Conservation (phyloP, 23 tunicate genomes). For the Trididemnum clinides region DNA sequence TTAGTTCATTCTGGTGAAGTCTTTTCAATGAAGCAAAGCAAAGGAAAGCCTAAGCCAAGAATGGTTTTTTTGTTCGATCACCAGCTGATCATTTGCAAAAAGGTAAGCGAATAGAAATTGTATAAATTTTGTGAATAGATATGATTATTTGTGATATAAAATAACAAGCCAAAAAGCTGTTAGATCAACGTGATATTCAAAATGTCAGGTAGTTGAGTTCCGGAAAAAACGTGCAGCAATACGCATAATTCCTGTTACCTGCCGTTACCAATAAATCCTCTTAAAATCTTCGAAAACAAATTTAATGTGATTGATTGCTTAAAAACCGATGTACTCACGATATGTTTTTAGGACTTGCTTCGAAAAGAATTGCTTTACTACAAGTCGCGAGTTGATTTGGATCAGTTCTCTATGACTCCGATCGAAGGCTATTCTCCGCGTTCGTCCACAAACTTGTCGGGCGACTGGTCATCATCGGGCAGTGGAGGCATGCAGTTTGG, state of each 20-base stretch:
- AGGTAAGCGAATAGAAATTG: constrained; percentile 31
- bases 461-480: constrained; percentile 44
- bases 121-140: background rate
- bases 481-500: constrained; percentile 17
- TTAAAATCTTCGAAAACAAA: no score
- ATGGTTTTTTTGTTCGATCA: constrained; percentile 82
- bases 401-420: constrained; percentile 21
- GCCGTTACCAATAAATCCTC: no score
- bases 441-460: constrained; percentile 17
- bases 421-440: constrained; percentile 47
- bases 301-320: no score
- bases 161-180: background rate
- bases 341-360: constrained; percentile 56
- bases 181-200: no score
- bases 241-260: no score
- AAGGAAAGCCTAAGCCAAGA: constrained; percentile 64
- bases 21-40: constrained; percentile 9
- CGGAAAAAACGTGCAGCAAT: no score
- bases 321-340: background rate
- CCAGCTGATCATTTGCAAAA: constrained; percentile 88
- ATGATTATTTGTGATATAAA: background rate
- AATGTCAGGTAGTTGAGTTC: no score
- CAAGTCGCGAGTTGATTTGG: constrained; percentile 61
- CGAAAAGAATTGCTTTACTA: constrained; percentile 75
- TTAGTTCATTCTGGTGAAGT: constrained; percentile 81